Base-by-base conservation (phyloP, 2,113 vertebrate species). In the Ceuthmochares aereus region DNA sequence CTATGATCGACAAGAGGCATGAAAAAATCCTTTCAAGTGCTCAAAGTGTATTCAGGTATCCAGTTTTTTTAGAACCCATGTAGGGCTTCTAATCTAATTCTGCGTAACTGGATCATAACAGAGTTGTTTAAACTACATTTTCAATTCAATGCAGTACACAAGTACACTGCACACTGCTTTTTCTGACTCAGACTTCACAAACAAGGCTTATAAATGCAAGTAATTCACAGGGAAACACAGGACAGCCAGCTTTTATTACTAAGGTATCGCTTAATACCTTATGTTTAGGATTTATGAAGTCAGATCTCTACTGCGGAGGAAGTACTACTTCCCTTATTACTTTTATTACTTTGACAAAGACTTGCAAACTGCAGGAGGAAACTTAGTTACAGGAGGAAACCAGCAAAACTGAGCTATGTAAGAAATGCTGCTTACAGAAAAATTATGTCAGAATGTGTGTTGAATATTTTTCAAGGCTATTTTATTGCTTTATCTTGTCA, bases 21-120 rank as follows among this genome's bases (percentile, higher is more conserved):
- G 84, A 88, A 90, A 77, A 95, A 91, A 60, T 58, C 60, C 91
- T 87, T 94, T 84, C 67, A 90, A 93, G 80, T 64, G 60, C 29
- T 90, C 63, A 30, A 86, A 96, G 54, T 66, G 52, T 45, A 45
- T 77, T 54, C 68, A 60, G 54, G 25, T 37, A 29, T 2, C 10
- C n/a, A 13, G 43, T 19, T 47, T 1, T 30, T 62, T 55, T 63
- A 43, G 29, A 40, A 84, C 13, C 32, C 16, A 36, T 26, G 6
- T 43, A 7, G 13, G 36, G 58, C 3, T 62, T 75, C 21, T 27
- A 29, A 77, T 52, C 60, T 67, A 85, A 83, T 42, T 29, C 21
- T 74, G 47, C 12, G 6, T 19, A 70, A 79, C 40, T 43, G 18
- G 34, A 62, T 27, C 52, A 4, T 11, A 75, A 72, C 1, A 18